Conservation (phyloP, 53 echinoderm and acorn worm species). For the Stichopus horrens region DNA sequence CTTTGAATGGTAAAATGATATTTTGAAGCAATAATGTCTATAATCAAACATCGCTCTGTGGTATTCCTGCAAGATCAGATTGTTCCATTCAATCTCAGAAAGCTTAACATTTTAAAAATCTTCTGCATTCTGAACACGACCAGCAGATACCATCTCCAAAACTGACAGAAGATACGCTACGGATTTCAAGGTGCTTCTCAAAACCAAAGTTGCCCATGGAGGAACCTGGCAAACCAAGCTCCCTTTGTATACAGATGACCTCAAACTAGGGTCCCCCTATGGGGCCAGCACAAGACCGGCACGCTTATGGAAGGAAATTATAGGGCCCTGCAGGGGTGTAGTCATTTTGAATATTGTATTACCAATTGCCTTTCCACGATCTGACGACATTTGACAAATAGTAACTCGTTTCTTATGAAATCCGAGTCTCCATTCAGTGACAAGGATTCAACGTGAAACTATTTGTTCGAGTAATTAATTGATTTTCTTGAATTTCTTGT, state of each 20-base stretch:
- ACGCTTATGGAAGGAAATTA: not conserved
- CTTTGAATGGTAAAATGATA: too few species aligned
- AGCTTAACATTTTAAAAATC: too few species aligned
- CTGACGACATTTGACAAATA: slow-evolving; percentile 23
- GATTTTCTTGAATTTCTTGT: not conserved
- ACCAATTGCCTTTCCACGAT: slow-evolving; percentile 22
- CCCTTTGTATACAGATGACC: slow-evolving; percentile 12
- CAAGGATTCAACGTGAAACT: not conserved
- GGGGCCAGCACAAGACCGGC: slow-evolving; percentile 12
- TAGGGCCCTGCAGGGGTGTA: not conserved
- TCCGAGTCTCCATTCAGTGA: not conserved
- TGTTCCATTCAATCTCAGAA: too few species aligned
- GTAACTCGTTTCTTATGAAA: slow-evolving; percentile 10
- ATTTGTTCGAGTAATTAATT: slow-evolving; percentile 1
- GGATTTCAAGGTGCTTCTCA: not conserved
- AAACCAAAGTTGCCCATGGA: not conserved
- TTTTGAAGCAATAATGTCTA: too few species aligned
- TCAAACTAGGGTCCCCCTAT: not conserved
- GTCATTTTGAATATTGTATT: slow-evolving; percentile 29
- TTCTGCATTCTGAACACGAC: too few species aligned
- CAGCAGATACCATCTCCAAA: too few species aligned
- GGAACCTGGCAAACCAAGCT: not conserved
- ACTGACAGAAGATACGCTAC: not conserved
- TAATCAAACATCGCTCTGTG: too few species aligned
- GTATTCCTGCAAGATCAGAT: too few species aligned